Base-by-base conservation (phyloP, 2,797 vertebrate genomes). In the Scomberomorus guttatus region DNA sequence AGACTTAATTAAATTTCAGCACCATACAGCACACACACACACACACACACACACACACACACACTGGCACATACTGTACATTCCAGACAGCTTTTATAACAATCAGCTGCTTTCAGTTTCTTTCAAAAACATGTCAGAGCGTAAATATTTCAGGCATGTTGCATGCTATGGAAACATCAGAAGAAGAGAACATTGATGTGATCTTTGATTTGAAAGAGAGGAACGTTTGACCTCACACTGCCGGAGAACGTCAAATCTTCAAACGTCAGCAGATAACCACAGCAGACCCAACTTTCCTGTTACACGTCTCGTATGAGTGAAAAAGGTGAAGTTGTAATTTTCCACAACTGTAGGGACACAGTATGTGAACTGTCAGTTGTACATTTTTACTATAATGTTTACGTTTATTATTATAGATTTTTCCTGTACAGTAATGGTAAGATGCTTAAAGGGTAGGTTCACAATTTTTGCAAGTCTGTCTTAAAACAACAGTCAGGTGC, bases 121-220 rank as follows among this genome's bases (percentile, higher is more conserved):
- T 29, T 4, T 27, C 17, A 10, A 39, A 72, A 48, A 48, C 54
- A 29, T 14, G 37, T n/a, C 25, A 63, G 15, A 10, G 15, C 22
- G 51, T 12, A 73, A 81, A 70, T 39, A 52, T 64, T 22, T 68
- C 51, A 81, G 37, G 52, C 34, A 66, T 22, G 34, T 20, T 27
- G 51, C 17, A 2, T 54, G 54, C 27, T 8, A 37, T 39, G 20
- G 6, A 0, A 22, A 8, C 42, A 15, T 18, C 5, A 58, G n/a
- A 69, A 13, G 20, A 46, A 46, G 2, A 52, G 24, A 70, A 27
- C n/a, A 6, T 3, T 5, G 54, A 76, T 32, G 7, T 17, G 6
- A 65, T 71, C 27, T n/a, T 15, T 79, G 1, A n/a, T 48, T 24
- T 15, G 10, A 17, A 56, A 58, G 17, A 71, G 2, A 42, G 17